Percentiles rank a stretch among this genome's conserved stretches.
Conservation (phyloP, 1,140 invertebrate genomes). For the Pseudachorutes palmiensis region DNA sequence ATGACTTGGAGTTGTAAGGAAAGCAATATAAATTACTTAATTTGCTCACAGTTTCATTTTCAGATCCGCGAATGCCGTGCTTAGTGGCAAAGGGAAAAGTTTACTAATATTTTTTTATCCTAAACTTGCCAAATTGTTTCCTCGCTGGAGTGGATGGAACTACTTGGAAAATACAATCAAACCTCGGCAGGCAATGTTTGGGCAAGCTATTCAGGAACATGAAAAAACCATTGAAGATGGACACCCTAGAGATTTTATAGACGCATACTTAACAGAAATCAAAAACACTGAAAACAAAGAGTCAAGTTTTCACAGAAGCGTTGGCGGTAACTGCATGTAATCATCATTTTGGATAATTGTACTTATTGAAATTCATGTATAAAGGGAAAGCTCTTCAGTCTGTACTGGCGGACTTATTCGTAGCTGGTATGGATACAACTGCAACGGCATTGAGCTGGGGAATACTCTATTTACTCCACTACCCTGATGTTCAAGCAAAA, state of each 20-base stretch:
- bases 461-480: slow-evolving; percentile 12
- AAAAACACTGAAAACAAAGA: slow-evolving; percentile 11
- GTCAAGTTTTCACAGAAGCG: slow-evolving; percentile 17
- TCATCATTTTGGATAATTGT: not conserved
- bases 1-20: slow-evolving; percentile 21
- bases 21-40: slow-evolving; percentile 12
- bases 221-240: not conserved
- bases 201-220: slow-evolving; percentile 12
- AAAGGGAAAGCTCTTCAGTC: not conserved
- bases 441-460: slow-evolving; percentile 16
- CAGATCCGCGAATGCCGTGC: not conserved
- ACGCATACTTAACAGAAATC: slow-evolving; percentile 17
- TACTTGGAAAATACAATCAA: not conserved
- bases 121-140: slow-evolving; percentile 40
- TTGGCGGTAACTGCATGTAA: not conserved
- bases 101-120: slow-evolving; percentile 43
- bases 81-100: not conserved
- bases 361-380: not conserved
- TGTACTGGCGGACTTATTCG: slow-evolving; percentile 23
- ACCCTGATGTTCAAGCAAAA: slow-evolving; percentile 19
- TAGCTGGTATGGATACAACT: slow-evolving; percentile 22
- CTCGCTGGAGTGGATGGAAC: slow-evolving; percentile 8
- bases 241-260: slow-evolving; percentile 21
- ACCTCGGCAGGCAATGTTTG: not conserved
- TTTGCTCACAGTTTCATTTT: not conserved